Percentiles rank a stretch among this genome's conserved stretches.
These are phyloP conservation scores for Sander vitreus DNA, from an alignment of 2,113 vertebrate genomes.

Conservation along the genomic window DNA sequence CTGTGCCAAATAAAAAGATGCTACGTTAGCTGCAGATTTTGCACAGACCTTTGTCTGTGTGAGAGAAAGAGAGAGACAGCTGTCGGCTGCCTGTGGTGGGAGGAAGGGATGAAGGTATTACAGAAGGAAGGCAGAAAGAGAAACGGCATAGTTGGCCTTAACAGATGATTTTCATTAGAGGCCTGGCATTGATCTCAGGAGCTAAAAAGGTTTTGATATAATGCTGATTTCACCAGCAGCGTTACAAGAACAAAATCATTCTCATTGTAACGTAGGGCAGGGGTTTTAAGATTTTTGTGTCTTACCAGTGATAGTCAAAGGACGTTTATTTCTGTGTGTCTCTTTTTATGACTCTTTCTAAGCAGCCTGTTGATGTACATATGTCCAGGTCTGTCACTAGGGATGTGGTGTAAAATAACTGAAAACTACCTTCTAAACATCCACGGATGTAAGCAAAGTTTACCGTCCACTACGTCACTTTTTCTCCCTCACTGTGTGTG, in stretches of 20 bases:
- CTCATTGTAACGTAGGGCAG: neutral
- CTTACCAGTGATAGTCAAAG: neutral
- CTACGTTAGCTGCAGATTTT: constrained; percentile 17
- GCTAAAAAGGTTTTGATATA: constrained; percentile 24
- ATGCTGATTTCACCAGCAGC: constrained; percentile 46
- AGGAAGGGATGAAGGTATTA: constrained; percentile 17
- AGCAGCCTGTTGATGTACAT: neutral
- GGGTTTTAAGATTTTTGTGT: neutral
- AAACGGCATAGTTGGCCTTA: constrained; percentile 34
- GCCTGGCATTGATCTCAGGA: constrained; percentile 51
- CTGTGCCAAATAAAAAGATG: constrained; percentile 23
- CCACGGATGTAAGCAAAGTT: neutral
- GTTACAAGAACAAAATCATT: neutral
- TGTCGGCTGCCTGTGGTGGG: neutral
- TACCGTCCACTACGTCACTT: neutral
- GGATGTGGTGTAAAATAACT: neutral
- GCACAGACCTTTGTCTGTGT: constrained; percentile 15
- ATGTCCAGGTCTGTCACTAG: neutral
- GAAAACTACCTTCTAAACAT: neutral
- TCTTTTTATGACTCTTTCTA: neutral
- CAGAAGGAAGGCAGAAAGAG: constrained; percentile 30
- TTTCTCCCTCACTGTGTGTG: neutral
- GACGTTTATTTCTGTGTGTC: neutral
- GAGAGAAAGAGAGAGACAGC: neutral
- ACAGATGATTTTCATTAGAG: constrained; percentile 54